Evolutionary conservation across 2,113 vertebrate genomes (phyloP).

Genomic region (Lepus timidus): DNA sequence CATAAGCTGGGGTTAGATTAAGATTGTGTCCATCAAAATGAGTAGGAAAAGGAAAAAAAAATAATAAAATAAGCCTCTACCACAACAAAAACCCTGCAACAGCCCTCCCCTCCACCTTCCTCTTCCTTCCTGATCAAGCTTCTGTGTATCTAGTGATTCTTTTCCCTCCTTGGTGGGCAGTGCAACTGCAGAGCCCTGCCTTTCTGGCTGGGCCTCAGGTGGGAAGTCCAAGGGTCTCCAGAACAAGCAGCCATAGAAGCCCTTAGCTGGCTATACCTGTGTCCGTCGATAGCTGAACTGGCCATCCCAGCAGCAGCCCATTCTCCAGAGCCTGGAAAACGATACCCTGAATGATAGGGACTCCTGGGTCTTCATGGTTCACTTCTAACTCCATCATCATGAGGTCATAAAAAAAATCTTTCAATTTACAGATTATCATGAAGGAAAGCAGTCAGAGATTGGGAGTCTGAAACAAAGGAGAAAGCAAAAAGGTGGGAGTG

Average conservation of each 20-base stretch:
- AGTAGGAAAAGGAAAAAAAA: slow-evolving; percentile 65
- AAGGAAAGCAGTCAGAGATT: slow-evolving; percentile 63
- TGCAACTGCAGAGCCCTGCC: too few species aligned
- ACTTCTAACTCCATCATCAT: slow-evolving; percentile 81
- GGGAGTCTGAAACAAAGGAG: slow-evolving; percentile 71
- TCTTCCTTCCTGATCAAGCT: slow-evolving; percentile 20
- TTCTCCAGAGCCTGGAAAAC: not conserved
- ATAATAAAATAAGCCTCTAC: slow-evolving; percentile 77
- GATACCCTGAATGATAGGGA: not conserved
- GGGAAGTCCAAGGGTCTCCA: slow-evolving; percentile 69
- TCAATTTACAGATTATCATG: slow-evolving; percentile 66
- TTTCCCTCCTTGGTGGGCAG: not conserved
- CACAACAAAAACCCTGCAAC: slow-evolving; percentile 2
- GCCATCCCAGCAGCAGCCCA: slow-evolving; percentile 19
- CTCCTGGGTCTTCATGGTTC: slow-evolving; percentile 70
- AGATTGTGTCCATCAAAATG: slow-evolving; percentile 63
- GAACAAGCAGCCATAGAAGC: slow-evolving; percentile 69
- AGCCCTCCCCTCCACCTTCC: not conserved
- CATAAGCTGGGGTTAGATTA: not conserved
- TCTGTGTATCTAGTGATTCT: not conserved
- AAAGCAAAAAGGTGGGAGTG: not conserved
- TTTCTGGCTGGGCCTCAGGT: not conserved
- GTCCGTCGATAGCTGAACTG: not conserved
- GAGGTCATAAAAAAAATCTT: slow-evolving; percentile 70
- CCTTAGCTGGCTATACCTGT: slow-evolving; percentile 60